Percentiles rank a stretch among this genome's conserved stretches.
Evolutionary conservation across 2,113 vertebrate genomes (phyloP).

Genomic region (Emydocephalus ijimae): DNA sequence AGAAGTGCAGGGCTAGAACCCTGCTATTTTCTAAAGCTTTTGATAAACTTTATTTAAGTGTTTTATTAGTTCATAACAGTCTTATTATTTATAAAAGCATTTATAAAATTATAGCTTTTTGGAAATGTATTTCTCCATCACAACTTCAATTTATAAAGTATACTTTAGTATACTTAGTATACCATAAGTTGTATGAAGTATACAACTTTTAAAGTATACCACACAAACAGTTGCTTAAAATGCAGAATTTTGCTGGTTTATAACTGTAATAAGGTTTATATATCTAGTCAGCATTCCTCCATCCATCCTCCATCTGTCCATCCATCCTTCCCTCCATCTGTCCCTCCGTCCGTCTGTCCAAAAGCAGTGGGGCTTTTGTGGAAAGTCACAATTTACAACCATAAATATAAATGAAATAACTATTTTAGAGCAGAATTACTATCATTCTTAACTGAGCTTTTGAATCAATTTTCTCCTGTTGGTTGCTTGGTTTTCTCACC

Average conservation of each 20-base stretch:
- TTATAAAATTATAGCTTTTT: background rate
- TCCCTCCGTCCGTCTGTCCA: background rate
- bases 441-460: conserved; percentile 46
- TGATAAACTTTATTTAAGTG: no score
- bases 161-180: no score
- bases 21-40: no score
- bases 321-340: no score
- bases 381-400: background rate
- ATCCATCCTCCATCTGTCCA: background rate
- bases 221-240: background rate
- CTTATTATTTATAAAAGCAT: background rate
- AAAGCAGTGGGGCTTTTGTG: background rate
- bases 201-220: background rate
- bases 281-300: background rate
- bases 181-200: no score
- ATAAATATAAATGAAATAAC: background rate
- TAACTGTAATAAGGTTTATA: background rate
- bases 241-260: background rate
- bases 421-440: background rate
- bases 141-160: no score
- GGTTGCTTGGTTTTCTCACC: conserved; percentile 27
- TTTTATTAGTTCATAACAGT: background rate
- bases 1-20: no score
- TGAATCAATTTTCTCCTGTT: conserved; percentile 27
- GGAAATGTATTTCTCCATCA: background rate